Evolutionary conservation across 2,113 vertebrate species (phyloP).

Genomic region (Barbus barbus): DNA sequence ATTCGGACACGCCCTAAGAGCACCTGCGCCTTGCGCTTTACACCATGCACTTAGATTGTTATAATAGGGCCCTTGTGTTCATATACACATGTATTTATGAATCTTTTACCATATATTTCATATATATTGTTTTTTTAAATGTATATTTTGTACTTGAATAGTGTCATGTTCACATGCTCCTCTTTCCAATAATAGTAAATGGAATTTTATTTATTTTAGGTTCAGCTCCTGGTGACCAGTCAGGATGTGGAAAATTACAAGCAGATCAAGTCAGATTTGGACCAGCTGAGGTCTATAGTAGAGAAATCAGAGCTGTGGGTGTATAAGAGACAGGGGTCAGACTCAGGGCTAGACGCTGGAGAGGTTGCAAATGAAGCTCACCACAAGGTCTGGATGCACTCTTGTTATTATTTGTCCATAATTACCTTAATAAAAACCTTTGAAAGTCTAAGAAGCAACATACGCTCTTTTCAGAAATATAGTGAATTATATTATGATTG

Average conservation of each 20-base stretch:
- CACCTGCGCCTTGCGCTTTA: too few species aligned
- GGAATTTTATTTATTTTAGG: conserved; percentile 69
- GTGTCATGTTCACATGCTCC: too few species aligned
- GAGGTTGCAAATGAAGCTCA: conserved; percentile 72
- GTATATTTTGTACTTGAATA: too few species aligned
- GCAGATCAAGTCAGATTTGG: conserved; percentile 96
- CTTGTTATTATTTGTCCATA: background rate
- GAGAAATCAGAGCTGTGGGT: conserved; percentile 99
- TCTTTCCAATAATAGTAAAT: too few species aligned
- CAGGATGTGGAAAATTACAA: conserved; percentile 99
- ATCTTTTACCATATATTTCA: too few species aligned
- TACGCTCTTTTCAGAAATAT: background rate
- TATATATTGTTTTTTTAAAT: too few species aligned
- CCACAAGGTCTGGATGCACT: conserved; percentile 77
- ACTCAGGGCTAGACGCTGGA: conserved; percentile 84
- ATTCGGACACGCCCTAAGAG: too few species aligned
- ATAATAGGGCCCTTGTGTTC: too few species aligned
- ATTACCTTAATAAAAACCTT: background rate
- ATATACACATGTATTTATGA: too few species aligned
- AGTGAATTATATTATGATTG: background rate
- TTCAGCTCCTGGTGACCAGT: conserved; percentile 96
- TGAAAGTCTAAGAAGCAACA: background rate
- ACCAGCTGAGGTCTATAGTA: conserved; percentile 94
- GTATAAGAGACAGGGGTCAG: conserved; percentile 93
- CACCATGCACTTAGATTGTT: too few species aligned